phyloP scores from a whole-genome alignment of 1,140 invertebrate genomes.

The Zaprionus davidi region DNA sequence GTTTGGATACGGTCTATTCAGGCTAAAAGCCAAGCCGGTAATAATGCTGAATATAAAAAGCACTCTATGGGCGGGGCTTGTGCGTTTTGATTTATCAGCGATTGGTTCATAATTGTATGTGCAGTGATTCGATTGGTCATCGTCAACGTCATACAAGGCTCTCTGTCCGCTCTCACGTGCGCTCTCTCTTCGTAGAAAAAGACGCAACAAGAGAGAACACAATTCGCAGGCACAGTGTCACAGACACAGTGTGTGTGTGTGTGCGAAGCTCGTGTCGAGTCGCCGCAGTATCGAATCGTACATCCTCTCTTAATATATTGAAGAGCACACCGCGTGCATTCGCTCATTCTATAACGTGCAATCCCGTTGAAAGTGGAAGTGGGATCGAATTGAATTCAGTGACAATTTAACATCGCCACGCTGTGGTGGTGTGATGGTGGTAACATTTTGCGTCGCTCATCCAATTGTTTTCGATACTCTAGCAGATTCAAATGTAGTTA shows the following conservation, averaged over 20 bases:
- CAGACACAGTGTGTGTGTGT: background rate
- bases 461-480: conserved; percentile 17
- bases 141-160: background rate
- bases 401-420: conserved; percentile 65
- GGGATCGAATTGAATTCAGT: conserved; percentile 49
- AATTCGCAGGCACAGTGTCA: background rate
- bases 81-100: conserved; percentile 7
- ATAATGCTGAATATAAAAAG: background rate
- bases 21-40: background rate
- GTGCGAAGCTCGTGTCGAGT: background rate
- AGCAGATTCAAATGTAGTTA: conserved; percentile 6
- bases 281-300: background rate
- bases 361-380: conserved; percentile 32
- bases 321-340: conserved; percentile 33
- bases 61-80: conserved; percentile 8
- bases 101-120: conserved; percentile 25
- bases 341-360: conserved; percentile 7
- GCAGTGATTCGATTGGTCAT: conserved; percentile 21
- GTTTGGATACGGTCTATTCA: background rate
- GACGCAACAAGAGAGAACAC: conserved; percentile 15
- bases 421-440: conserved; percentile 53
- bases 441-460: conserved; percentile 21
- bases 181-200: conserved; percentile 24
- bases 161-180: background rate
- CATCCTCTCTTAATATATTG: conserved; percentile 25